Percentiles rank a stretch among this genome's conserved stretches.
Conservation (phyloP, 2,113 vertebrate species). For the Malurus cyaneus region DNA sequence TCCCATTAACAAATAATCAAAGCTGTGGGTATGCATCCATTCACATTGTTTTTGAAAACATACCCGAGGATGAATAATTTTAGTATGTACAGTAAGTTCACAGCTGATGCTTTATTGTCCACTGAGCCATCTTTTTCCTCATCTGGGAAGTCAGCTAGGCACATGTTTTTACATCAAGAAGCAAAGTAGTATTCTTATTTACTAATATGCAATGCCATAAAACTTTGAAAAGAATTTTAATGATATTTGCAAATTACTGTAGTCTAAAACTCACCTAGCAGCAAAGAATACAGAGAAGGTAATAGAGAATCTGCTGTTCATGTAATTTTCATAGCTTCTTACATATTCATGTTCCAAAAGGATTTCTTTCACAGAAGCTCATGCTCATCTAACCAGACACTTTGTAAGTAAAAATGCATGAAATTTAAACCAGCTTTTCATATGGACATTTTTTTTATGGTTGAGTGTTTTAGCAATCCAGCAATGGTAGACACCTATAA, state of each 20-base stretch:
- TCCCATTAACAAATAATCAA: slow-evolving; percentile 6
- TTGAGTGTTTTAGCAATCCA: slow-evolving; percentile 63
- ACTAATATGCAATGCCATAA: neutral
- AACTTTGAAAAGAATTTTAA: slow-evolving; percentile 36
- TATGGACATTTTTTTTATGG: slow-evolving; percentile 68
- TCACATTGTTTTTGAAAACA: slow-evolving; percentile 20
- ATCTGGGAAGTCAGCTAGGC: neutral
- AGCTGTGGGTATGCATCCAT: neutral
- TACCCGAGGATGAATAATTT: slow-evolving; percentile 7
- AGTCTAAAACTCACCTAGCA: slow-evolving; percentile 65
- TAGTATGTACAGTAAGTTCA: neutral
- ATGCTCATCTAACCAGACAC: slow-evolving; percentile 70
- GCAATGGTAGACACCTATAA: slow-evolving; percentile 72
- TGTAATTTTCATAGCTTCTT: slow-evolving; percentile 63
- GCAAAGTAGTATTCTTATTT: slow-evolving; percentile 7
- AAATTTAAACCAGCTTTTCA: slow-evolving; percentile 75
- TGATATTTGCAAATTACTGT: slow-evolving; percentile 38
- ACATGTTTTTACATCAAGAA: neutral
- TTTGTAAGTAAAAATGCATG: slow-evolving; percentile 71
- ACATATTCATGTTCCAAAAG: slow-evolving; percentile 70
- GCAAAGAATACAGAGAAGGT: slow-evolving; percentile 50
- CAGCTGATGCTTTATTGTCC: slow-evolving; percentile 17
- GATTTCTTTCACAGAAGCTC: slow-evolving; percentile 65
- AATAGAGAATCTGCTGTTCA: slow-evolving; percentile 46
- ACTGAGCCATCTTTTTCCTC: neutral